Evolutionary conservation across 2,797 vertebrate genomes (phyloP).

Genomic region (Falco biarmicus): DNA sequence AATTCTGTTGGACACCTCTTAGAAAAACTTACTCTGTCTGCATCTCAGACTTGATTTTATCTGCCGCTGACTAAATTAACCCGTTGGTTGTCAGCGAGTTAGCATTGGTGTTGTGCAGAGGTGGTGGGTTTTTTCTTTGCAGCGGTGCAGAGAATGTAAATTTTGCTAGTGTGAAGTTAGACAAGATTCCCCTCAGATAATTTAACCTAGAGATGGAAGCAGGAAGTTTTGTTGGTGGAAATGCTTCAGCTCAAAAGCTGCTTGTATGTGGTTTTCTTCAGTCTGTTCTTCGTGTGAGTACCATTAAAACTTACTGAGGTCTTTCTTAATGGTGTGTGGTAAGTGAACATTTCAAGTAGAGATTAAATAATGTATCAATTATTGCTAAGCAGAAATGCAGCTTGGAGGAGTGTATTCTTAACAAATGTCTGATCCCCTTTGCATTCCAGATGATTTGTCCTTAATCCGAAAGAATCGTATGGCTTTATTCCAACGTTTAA

Average conservation of each 20-base stretch:
- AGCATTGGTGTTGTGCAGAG: fast-evolving
- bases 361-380: background rate
- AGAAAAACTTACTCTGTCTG: background rate
- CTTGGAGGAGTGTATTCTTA: background rate
- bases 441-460: slow-evolving; percentile 87
- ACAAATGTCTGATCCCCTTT: background rate
- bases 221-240: background rate
- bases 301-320: background rate
- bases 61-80: background rate
- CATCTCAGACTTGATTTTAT: background rate
- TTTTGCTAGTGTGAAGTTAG: background rate
- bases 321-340: background rate
- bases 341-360: background rate
- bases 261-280: background rate
- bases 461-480: slow-evolving; percentile 93
- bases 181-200: background rate
- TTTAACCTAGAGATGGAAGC: background rate
- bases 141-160: fast-evolving
- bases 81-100: background rate
- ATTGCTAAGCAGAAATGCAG: background rate
- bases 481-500: slow-evolving; percentile 90
- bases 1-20: background rate
- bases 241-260: background rate
- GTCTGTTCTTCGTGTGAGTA: background rate
- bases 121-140: background rate